These are phyloP conservation scores for Phoxinus phoxinus DNA, from an alignment of 2,113 vertebrate species.

Conservation along the genomic window DNA sequence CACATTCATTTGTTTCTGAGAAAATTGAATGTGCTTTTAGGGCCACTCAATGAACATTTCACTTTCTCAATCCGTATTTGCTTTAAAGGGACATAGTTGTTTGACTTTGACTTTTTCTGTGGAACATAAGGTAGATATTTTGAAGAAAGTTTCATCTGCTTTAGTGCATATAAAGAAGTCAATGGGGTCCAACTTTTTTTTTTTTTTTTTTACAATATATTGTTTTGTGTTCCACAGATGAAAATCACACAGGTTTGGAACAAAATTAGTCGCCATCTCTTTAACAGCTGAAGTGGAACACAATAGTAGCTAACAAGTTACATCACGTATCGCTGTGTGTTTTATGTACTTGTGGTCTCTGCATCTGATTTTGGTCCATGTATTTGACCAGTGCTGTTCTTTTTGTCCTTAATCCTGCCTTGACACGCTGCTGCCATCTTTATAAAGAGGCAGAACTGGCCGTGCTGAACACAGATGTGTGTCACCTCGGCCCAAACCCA, in stretches of 20 bases:
- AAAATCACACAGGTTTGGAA: neutral
- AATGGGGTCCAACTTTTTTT: too few species aligned
- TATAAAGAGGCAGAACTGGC: neutral
- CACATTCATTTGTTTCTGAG: too few species aligned
- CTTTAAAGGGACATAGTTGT: neutral
- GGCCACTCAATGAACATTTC: neutral
- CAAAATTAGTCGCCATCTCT: neutral
- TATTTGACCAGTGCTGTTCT: neutral
- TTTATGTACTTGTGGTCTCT: neutral
- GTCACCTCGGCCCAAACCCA: constrained; percentile 40
- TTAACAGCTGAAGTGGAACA: neutral
- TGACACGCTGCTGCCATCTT: neutral
- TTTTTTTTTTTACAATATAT: too few species aligned
- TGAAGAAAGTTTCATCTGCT: neutral
- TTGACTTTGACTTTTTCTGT: neutral
- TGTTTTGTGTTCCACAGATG: neutral
- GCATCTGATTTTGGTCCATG: neutral
- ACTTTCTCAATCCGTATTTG: neutral
- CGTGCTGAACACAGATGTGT: constrained; percentile 13
- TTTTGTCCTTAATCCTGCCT: constrained; percentile 5
- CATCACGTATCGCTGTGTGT: neutral
- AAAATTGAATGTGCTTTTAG: neutral
- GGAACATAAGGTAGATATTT: neutral
- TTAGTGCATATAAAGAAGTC: neutral
- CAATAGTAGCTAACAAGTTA: neutral